Evolutionary conservation across 1,140 invertebrate species (phyloP).

Genomic region (Dendroctonus ponderosae): DNA sequence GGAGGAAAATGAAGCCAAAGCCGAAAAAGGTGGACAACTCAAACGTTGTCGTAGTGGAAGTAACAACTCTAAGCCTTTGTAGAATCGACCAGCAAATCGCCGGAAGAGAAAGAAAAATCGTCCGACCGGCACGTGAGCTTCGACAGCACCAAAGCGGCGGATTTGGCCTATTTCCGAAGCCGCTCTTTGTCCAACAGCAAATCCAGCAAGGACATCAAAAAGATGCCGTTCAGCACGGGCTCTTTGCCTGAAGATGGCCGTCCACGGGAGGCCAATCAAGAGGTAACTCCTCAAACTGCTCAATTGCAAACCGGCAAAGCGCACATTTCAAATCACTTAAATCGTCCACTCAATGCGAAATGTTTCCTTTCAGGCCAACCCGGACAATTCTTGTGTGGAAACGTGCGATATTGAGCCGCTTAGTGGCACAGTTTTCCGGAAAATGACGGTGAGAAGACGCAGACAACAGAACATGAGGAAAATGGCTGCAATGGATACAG

Average conservation of each 20-base stretch:
- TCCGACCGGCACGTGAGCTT: constrained; percentile 27
- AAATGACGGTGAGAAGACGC: constrained; percentile 52
- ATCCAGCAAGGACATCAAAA: constrained; percentile 13
- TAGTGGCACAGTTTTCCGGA: constrained; percentile 54
- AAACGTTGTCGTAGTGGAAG: too few relatives aligned
- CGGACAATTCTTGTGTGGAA: constrained; percentile 33
- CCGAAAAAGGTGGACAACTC: too few relatives aligned
- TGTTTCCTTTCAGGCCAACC: constrained; percentile 5
- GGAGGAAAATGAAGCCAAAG: background rate
- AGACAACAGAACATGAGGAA: constrained; percentile 48
- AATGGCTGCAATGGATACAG: constrained; percentile 46
- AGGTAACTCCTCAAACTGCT: constrained; percentile 1
- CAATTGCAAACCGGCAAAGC: background rate
- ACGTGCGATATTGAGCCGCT: constrained; percentile 51
- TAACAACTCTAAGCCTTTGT: too few relatives aligned
- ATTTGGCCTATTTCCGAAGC: constrained; percentile 23
- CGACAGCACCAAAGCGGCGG: constrained; percentile 14
- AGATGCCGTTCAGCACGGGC: constrained; percentile 20
- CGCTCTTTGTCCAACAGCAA: constrained; percentile 27
- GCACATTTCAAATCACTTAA: too few relatives aligned
- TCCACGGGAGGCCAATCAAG: constrained; percentile 5
- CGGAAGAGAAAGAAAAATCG: constrained; percentile 10
- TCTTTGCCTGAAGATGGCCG: constrained; percentile 30
- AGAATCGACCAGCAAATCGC: too few relatives aligned
- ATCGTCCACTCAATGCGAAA: too few relatives aligned